Conservation (phyloP, 2,797 vertebrate species). For the Mormyrus hasselquistii region DNA sequence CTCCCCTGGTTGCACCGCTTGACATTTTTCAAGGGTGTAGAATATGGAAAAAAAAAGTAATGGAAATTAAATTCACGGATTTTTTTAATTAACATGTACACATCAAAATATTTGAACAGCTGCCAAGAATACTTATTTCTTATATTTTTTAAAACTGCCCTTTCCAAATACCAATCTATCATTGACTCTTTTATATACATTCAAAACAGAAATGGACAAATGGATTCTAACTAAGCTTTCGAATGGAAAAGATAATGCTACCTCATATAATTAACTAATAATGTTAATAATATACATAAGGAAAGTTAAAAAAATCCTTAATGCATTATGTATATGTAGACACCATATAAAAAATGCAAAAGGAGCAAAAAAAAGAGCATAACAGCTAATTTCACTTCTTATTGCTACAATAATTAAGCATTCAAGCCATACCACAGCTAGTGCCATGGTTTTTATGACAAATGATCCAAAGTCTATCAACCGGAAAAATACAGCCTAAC, state of each 20-base stretch:
- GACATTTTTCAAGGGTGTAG: neutral
- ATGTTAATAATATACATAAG: neutral
- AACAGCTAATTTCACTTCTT: constrained; percentile 18
- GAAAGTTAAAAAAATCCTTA: neutral
- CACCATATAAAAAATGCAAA: neutral
- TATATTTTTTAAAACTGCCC: neutral
- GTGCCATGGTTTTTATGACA: constrained; percentile 64
- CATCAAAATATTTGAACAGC: neutral
- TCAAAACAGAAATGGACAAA: neutral
- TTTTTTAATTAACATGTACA: neutral
- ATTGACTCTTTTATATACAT: neutral
- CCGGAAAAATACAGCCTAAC: constrained; percentile 48
- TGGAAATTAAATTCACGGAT: neutral
- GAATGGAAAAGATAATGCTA: neutral
- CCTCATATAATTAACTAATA: neutral
- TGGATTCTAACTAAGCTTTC: neutral
- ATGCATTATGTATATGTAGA: constrained; percentile 10
- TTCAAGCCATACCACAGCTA: constrained; percentile 53
- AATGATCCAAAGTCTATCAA: constrained; percentile 59
- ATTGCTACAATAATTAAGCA: constrained; percentile 59
- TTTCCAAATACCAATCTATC: neutral
- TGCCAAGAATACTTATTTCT: neutral
- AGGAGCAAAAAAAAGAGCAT: constrained; percentile 22
- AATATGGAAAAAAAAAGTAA: neutral
- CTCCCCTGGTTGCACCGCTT: neutral